These are phyloP conservation scores for Petroica traversi DNA, from an alignment of 2,113 vertebrate species.

Conservation along the genomic window DNA sequence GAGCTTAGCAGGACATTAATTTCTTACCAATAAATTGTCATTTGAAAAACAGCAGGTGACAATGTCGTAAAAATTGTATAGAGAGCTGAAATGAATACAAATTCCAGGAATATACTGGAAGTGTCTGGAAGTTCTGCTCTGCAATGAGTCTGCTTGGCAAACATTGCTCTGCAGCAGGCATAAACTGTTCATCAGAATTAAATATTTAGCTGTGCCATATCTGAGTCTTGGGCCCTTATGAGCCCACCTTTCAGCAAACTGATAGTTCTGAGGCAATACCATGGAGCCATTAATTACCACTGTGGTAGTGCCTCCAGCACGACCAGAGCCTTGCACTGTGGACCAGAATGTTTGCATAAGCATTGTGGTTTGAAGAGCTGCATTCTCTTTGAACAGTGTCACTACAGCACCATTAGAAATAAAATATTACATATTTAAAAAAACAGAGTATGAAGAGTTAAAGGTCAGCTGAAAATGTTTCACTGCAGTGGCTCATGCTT, in stretches of 20 bases:
- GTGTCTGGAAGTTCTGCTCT: not conserved
- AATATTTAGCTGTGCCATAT: not conserved
- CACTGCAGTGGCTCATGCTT: not conserved
- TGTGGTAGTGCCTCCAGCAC: accelerated
- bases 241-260: not conserved
- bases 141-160: not conserved
- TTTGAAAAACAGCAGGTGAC: not conserved
- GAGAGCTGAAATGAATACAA: not conserved
- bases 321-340: not conserved
- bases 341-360: not conserved
- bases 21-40: not conserved
- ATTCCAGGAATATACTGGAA: not conserved
- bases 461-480: not conserved
- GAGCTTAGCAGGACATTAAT: not conserved
- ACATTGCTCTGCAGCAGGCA: not conserved
- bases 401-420: not conserved
- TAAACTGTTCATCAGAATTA: not conserved
- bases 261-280: not conserved
- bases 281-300: not conserved
- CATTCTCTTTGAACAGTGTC: not conserved
- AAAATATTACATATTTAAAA: not conserved
- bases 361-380: not conserved
- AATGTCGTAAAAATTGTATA: not conserved
- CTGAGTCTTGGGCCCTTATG: not conserved
- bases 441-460: not conserved